Base-by-base conservation (phyloP, 2,797 vertebrate genomes). In the Silurus aristotelis region DNA sequence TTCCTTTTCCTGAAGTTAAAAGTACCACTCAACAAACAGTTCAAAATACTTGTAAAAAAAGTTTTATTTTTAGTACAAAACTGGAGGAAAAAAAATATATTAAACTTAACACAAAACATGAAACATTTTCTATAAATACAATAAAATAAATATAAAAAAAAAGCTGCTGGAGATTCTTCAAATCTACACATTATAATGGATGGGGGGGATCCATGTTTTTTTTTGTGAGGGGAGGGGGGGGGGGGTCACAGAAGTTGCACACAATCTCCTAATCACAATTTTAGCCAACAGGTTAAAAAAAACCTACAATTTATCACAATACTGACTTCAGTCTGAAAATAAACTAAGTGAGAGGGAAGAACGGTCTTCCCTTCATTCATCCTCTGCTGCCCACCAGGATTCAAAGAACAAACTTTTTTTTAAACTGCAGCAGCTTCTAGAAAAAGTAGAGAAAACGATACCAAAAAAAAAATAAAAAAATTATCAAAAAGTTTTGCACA, bases 121-220 rank as follows among this genome's bases (percentile, higher is more conserved):
- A 93, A 94, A 94, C 92, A 91, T 94, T 90, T 90, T 94, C 94
- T 95, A 95, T 95, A 96, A 96, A 96, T 96, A 96, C 88, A 89
- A 94, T 95, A 95, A 95, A 95, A 96, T 95, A 95, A 95, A 95
- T 95, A 93, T 60, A 82, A 80, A 19, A 19, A 68, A 31, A 64
- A 66, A 95, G 92, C 94, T 95, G 94, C 94, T 94, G 93, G 92
- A 92, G 92, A 91, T 90, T 89, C 90, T 92, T 92, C 76, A 91
- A 91, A 90, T 91, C 93, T 94, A 94, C 92, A 52, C 52, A 73
- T 79, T 88, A 89, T 52, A 87, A 84, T 84, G 87, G 78, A 81
- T 8, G 48, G 48, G 48, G 48, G 48, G 48, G 7, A 10, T 2
- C 6, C 6, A 3, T 1, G 48, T 38, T 38, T 38, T 38, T 38